phyloP scores from a whole-genome alignment of 2,113 vertebrate genomes.

The Sus scrofa region T2T-Sscrofa CM000824.6:166263501-166264000 shows the following conservation, averaged over 20 bases:
- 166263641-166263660: slow-evolving; percentile 1
- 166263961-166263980: too few relatives aligned
- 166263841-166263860: too few relatives aligned
- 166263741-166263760: neutral
- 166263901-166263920: too few relatives aligned
- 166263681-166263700: neutral
- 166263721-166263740: neutral
- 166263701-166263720: neutral
- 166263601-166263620: neutral
- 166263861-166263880: too few relatives aligned
- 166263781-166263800: too few relatives aligned
- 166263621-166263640: neutral
- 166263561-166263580: neutral
- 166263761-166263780: too few relatives aligned
- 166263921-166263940: too few relatives aligned
- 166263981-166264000: too few relatives aligned
- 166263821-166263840: too few relatives aligned
- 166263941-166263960: too few relatives aligned
- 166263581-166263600: neutral
- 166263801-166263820: too few relatives aligned
- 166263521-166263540: neutral
- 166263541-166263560: neutral
- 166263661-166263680: slow-evolving; percentile 28
- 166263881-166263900: too few relatives aligned
- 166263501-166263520: neutral